These are phyloP conservation scores for Cataglyphis hispanica DNA, from an alignment of 1,140 invertebrate genomes.

Conservation along the genomic window DNA sequence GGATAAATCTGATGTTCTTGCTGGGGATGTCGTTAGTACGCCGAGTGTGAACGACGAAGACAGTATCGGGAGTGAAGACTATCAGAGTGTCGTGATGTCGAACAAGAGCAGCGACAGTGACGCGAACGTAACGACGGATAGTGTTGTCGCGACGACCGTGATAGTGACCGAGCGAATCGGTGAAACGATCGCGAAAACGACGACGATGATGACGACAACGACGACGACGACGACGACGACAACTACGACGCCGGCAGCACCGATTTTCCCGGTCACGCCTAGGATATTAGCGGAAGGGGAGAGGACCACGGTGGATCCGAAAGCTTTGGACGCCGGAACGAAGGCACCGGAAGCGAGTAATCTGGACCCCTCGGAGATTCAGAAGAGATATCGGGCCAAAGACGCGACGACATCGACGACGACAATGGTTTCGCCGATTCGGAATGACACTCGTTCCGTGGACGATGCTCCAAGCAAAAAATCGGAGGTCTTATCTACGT, in stretches of 20 bases:
- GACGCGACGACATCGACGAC: constrained; percentile 67
- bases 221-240: constrained; percentile 45
- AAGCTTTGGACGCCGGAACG: constrained; percentile 36
- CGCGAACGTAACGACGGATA: constrained; percentile 11
- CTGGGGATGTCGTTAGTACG: neutral
- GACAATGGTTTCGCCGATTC: constrained; percentile 50
- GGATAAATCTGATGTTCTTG: constrained; percentile 9
- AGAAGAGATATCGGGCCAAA: constrained; percentile 81
- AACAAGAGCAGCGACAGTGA: constrained; percentile 67
- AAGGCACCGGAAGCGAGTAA: constrained; percentile 27
- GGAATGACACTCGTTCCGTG: constrained; percentile 5
- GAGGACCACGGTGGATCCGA: neutral
- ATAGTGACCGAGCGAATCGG: constrained; percentile 51
- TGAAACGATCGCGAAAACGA: constrained; percentile 43
- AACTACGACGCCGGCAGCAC: constrained; percentile 27
- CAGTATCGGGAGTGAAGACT: constrained; percentile 52
- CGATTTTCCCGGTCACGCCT: constrained; percentile 78
- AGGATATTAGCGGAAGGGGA: constrained; percentile 69
- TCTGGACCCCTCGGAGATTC: constrained; percentile 82
- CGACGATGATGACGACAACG: constrained; percentile 36
- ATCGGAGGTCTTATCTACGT: constrained; percentile 9
- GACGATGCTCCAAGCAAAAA: neutral
- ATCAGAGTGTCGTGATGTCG: constrained; percentile 48
- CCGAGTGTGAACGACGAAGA: constrained; percentile 43
- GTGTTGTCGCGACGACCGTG: constrained; percentile 61